A percentile compares a stretch with the other conserved stretches of the same genome.
These are phyloP conservation scores for Catostylus mosaicus DNA, from an alignment of 30 jellyfish, hydroid and myxozoan genomes.

Conservation along the genomic window DNA sequence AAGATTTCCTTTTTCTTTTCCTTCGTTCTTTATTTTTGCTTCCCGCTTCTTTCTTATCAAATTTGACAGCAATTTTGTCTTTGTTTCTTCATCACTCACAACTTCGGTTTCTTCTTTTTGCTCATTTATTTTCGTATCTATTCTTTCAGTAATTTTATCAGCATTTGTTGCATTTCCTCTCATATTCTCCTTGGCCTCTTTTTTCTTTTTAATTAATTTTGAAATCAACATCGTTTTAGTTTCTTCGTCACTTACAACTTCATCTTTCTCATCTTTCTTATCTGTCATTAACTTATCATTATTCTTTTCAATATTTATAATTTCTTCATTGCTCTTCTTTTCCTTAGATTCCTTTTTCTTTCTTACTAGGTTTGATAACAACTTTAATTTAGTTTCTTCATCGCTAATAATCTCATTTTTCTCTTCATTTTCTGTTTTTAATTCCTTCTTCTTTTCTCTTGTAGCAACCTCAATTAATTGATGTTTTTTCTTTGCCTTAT, in stretches of 20 bases:
- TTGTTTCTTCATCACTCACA: slow-evolving; percentile 22
- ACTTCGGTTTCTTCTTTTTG: slow-evolving; percentile 15
- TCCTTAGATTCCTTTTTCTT: slow-evolving; percentile 4
- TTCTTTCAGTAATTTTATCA: background rate
- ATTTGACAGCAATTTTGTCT: slow-evolving; percentile 26
- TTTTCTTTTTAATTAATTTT: slow-evolving; percentile 39
- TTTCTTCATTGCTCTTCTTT: background rate
- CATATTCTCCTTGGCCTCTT: slow-evolving; percentile 6
- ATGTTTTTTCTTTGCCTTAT: background rate
- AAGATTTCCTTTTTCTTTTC: background rate
- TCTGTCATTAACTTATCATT: background rate
- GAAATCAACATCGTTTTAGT: slow-evolving; percentile 27
- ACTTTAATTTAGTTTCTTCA: slow-evolving; percentile 29
- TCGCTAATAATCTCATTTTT: slow-evolving; percentile 13
- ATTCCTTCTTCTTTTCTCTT: no score
- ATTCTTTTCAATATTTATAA: background rate
- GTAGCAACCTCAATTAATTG: background rate
- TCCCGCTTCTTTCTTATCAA: slow-evolving; percentile 29
- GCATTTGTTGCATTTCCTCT: background rate
- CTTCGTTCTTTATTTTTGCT: background rate
- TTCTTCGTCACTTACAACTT: slow-evolving; percentile 48
- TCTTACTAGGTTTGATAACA: slow-evolving; percentile 1
- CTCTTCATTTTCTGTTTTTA: no score
- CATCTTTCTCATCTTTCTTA: background rate
- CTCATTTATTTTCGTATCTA: background rate